Evolutionary conservation across 2,797 vertebrate species (phyloP).

Genomic region (Enteromius fasciolatus): DNA sequence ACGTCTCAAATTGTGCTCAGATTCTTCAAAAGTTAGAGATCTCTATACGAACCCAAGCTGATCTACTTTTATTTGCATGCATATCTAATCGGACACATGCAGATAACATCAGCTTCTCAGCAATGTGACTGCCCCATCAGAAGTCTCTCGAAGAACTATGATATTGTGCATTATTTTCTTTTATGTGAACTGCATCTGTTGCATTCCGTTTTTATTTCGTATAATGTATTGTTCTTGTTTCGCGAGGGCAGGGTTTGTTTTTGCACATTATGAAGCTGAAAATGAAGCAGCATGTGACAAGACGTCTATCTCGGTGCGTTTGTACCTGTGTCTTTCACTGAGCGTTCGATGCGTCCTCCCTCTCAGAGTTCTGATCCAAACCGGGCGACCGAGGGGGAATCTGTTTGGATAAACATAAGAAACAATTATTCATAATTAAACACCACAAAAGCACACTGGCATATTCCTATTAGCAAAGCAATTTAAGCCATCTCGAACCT

Average conservation of each 20-base stretch:
- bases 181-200: not conserved
- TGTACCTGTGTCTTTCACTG: slow-evolving; percentile 64
- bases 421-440: slow-evolving; percentile 83
- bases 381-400: slow-evolving; percentile 62
- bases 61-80: not conserved
- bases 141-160: not conserved
- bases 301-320: not conserved
- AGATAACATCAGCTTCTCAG: too few relatives aligned
- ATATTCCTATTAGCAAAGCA: slow-evolving; percentile 70
- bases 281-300: not conserved
- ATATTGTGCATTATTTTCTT: not conserved
- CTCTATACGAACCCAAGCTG: not conserved
- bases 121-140: not conserved
- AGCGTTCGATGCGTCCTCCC: slow-evolving; percentile 40
- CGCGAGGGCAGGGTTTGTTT: not conserved
- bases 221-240: not conserved
- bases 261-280: not conserved
- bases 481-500: slow-evolving; percentile 76
- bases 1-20: not conserved
- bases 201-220: not conserved
- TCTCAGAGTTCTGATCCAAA: slow-evolving; percentile 64
- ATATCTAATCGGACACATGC: not conserved
- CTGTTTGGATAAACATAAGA: slow-evolving; percentile 77
- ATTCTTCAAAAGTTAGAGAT: not conserved
- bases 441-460: slow-evolving; percentile 76